A percentile compares a stretch with the other conserved stretches of the same genome.
phyloP scores from a whole-genome alignment of 1,140 invertebrate genomes.

The Atopsyche davidsoni region DNA sequence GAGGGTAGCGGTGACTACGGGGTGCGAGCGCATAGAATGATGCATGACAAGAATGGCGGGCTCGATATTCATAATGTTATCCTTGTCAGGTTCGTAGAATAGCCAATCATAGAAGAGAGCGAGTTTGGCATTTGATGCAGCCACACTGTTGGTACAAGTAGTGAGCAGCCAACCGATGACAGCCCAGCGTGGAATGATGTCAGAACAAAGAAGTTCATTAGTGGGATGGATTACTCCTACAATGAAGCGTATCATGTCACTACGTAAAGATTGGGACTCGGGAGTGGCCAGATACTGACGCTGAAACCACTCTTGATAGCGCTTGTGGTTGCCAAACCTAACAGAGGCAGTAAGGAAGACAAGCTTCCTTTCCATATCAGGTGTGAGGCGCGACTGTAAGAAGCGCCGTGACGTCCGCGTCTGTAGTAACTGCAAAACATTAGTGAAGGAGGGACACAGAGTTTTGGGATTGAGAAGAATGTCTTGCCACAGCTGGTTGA shows the following conservation, averaged over 20 bases:
- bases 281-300: slow-evolving; percentile 94
- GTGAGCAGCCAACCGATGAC: slow-evolving; percentile 97
- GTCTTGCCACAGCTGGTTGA: slow-evolving; percentile 90
- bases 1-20: slow-evolving; percentile 88
- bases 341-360: slow-evolving; percentile 89
- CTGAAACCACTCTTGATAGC: slow-evolving; percentile 99
- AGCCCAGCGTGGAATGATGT: slow-evolving; percentile 97
- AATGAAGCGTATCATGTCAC: slow-evolving; percentile 96
- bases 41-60: slow-evolving; percentile 98
- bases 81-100: slow-evolving; percentile 90
- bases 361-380: slow-evolving; percentile 95
- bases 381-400: slow-evolving; percentile 85
- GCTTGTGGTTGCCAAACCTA: slow-evolving; percentile 93
- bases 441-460: slow-evolving; percentile 78
- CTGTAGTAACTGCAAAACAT: slow-evolving; percentile 80
- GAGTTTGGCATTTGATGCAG: slow-evolving; percentile 91
- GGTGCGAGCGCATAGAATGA: slow-evolving; percentile 93
- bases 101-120: slow-evolving; percentile 98
- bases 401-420: slow-evolving; percentile 87
- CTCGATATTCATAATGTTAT: slow-evolving; percentile 99
- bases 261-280: slow-evolving; percentile 89
- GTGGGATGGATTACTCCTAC: slow-evolving; percentile 97
- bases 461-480: slow-evolving; percentile 81
- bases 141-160: slow-evolving; percentile 90
- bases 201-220: slow-evolving; percentile 95